A percentile compares a stretch with the other conserved stretches of the same genome.
Conservation (phyloP, 2,113 vertebrate species). For the Phaethon lepturus region DNA sequence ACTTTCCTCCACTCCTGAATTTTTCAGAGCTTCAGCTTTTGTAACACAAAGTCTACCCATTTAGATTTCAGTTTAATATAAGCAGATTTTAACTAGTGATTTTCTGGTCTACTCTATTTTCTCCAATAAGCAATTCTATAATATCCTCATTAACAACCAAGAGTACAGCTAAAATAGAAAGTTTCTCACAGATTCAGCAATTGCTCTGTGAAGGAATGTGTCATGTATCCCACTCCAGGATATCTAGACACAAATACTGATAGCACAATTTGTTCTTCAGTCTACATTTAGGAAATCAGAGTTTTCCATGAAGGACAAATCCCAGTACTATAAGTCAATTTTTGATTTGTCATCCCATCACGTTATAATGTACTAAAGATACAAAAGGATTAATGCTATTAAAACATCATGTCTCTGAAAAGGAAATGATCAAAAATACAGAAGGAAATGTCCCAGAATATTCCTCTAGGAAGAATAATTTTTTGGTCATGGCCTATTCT, state of each 20-base stretch:
- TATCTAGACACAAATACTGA: background rate
- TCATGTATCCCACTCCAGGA: background rate
- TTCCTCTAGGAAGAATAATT: background rate
- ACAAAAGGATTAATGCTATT: background rate
- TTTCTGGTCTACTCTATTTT: background rate
- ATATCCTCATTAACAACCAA: background rate
- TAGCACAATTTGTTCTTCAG: background rate
- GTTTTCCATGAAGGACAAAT: background rate
- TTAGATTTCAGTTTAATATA: background rate
- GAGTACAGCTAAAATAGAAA: background rate
- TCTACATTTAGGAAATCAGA: background rate
- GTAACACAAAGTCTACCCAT: background rate
- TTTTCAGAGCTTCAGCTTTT: background rate
- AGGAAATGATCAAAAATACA: background rate
- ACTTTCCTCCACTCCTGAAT: background rate
- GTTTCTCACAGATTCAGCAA: background rate
- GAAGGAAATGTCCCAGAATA: background rate
- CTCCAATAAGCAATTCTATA: background rate
- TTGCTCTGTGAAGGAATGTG: background rate
- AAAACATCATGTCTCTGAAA: background rate
- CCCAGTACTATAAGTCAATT: background rate
- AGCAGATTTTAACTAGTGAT: background rate
- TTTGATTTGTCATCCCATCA: background rate
- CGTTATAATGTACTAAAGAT: background rate
- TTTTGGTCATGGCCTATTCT: background rate